Conservation (phyloP, 2,888 invertebrate species). For the Tenthredo livida region DNA sequence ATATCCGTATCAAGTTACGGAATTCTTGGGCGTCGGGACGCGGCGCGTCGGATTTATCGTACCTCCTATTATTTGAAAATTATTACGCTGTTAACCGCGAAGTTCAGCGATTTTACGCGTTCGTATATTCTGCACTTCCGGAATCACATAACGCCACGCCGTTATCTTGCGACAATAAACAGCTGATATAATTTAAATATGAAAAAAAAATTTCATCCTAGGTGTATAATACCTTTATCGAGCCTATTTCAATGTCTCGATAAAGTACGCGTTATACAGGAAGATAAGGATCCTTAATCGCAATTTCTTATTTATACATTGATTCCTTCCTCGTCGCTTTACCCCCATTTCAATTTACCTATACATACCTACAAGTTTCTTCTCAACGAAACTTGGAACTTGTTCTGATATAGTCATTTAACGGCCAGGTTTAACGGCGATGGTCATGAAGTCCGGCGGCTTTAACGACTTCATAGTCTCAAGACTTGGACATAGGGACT, state of each 20-base stretch:
- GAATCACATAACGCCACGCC: not conserved
- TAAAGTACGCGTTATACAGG: not conserved
- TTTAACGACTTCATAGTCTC: conserved; percentile 32
- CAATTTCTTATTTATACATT: not conserved
- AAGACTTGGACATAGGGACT: conserved; percentile 6
- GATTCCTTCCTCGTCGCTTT: not conserved
- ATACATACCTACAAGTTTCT: not conserved
- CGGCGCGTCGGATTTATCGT: conserved; percentile 38
- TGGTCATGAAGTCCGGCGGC: conserved; percentile 6
- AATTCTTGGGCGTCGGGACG: conserved; percentile 40
- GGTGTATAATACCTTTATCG: not conserved
- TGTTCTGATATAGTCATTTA: conserved; percentile 5
- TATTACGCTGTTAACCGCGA: conserved; percentile 37
- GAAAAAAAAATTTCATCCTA: not conserved
- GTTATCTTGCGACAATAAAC: not conserved
- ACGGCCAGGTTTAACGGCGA: conserved; percentile 24
- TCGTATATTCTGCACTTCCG: not conserved
- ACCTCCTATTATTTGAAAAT: conserved; percentile 35
- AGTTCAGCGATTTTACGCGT: conserved; percentile 23
- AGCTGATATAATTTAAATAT: not conserved
- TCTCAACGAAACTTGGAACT: not conserved
- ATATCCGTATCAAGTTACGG: conserved; percentile 47
- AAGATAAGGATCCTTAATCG: not conserved
- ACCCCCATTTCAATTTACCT: not conserved
- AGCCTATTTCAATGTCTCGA: not conserved